Percentiles rank a stretch among this genome's conserved stretches.
Conservation (phyloP, 2,113 vertebrate species). For the Megaceryle maxima region DNA sequence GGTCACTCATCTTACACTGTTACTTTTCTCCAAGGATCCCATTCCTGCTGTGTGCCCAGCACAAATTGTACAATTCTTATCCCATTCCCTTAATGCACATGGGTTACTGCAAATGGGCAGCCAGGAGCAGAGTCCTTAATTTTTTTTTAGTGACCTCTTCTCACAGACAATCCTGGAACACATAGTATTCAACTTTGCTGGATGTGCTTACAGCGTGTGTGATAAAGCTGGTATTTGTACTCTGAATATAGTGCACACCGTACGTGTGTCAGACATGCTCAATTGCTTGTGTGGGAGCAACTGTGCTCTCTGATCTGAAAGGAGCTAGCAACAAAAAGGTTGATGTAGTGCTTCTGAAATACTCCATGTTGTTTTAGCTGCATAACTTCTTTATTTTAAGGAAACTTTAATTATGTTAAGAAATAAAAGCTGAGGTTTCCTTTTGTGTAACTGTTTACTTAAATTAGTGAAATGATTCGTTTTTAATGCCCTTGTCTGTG, state of each 20-base stretch:
- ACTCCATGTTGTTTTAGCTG: not conserved
- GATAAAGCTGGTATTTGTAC: not conserved
- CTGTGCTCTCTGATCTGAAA: accelerated
- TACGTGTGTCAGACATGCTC: not conserved
- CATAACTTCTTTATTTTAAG: not conserved
- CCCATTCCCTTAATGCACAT: accelerated
- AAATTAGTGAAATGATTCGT: not conserved
- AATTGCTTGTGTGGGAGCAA: accelerated
- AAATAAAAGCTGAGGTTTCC: not conserved
- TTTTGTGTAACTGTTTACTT: not conserved
- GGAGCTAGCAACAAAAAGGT: not conserved
- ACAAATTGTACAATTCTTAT: not conserved
- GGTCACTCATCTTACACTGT: not conserved
- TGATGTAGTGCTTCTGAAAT: not conserved
- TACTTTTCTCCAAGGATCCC: not conserved
- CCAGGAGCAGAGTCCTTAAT: not conserved
- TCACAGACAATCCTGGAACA: not conserved
- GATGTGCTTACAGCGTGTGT: not conserved
- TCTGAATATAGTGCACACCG: not conserved
- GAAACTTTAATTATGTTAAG: not conserved
- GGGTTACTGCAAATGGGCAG: not conserved
- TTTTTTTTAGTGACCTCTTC: not conserved
- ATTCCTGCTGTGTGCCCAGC: not conserved
- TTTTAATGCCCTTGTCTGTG: not conserved
- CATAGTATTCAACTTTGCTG: accelerated